phyloP scores from a whole-genome alignment of 2,113 vertebrate genomes.

The Phylloscopus trochiloides region DNA sequence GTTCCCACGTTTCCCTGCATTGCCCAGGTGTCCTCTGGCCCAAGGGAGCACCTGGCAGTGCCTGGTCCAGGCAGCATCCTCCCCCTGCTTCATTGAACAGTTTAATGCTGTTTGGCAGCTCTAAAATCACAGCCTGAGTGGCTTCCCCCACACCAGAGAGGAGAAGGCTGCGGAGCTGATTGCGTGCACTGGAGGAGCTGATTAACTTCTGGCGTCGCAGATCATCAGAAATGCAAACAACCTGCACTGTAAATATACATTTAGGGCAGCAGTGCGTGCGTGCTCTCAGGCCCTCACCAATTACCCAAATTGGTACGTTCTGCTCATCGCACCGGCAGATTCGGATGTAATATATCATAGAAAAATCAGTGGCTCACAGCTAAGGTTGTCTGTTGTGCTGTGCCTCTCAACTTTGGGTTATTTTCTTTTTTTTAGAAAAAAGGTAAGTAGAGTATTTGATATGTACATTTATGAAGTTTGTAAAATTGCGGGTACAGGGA shows the following conservation, averaged over 20 bases:
- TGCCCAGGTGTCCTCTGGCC: accelerated
- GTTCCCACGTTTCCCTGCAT: accelerated
- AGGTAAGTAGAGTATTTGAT: background rate
- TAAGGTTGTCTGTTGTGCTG: background rate
- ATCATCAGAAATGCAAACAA: conserved; percentile 61
- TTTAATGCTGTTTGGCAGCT: background rate
- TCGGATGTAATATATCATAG: background rate
- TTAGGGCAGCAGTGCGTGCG: background rate
- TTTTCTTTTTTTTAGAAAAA: background rate
- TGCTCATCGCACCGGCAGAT: accelerated
- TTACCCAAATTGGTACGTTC: conserved; percentile 9
- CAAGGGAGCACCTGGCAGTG: background rate
- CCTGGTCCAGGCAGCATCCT: background rate
- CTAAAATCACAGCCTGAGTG: background rate
- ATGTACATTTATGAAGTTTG: background rate
- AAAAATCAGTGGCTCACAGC: background rate
- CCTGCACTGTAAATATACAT: background rate
- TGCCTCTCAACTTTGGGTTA: background rate
- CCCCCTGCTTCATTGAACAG: background rate
- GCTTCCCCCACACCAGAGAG: background rate
- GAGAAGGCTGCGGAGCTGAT: background rate
- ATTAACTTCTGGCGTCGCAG: background rate
- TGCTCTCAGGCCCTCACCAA: background rate
- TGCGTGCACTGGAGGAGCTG: background rate
- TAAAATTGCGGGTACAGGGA: background rate